A percentile compares a stretch with the other conserved stretches of the same genome.
Conservation (phyloP, 2,113 vertebrate genomes). For the Onychostoma macrolepis region DNA sequence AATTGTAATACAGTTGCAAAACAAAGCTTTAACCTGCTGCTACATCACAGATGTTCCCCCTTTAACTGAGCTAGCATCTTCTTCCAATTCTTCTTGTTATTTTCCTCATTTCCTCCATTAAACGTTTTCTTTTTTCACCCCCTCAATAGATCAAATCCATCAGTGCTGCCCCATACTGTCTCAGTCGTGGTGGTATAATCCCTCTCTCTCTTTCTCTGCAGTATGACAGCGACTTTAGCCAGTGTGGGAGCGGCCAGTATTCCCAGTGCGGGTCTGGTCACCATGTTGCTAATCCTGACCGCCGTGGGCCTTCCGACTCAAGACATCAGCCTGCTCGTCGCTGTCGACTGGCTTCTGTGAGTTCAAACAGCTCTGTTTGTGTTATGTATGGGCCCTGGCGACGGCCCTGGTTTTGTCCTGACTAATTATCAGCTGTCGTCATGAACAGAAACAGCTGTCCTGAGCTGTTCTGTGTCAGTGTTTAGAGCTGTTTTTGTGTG, state of each 20-base stretch:
- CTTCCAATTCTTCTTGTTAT: not conserved
- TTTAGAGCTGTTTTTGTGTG: conserved; percentile 49
- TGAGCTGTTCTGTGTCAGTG: conserved; percentile 1
- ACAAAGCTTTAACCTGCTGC: not conserved
- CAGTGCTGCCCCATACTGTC: not conserved
- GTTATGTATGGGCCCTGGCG: not conserved
- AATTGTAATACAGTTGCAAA: not conserved
- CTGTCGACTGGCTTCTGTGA: conserved; percentile 88
- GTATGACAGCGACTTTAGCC: conserved; percentile 84
- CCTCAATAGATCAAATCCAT: not conserved
- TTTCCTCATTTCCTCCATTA: not conserved
- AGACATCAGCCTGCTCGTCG: conserved; percentile 85
- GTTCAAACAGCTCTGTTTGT: conserved; percentile 55
- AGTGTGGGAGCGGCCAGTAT: conserved; percentile 86
- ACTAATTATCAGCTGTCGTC: conserved; percentile 9
- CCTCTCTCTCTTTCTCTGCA: conserved; percentile 49
- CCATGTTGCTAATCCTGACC: conserved; percentile 85
- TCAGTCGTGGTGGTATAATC: not conserved
- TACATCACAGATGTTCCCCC: not conserved
- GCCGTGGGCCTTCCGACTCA: conserved; percentile 84
- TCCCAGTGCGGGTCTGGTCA: conserved; percentile 85
- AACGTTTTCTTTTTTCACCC: not conserved
- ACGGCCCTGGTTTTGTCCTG: not conserved
- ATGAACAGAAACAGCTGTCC: not conserved
- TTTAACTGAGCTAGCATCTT: not conserved